phyloP scores from a whole-genome alignment of 2,888 invertebrate species.

The Rhagonycha fulva region DNA sequence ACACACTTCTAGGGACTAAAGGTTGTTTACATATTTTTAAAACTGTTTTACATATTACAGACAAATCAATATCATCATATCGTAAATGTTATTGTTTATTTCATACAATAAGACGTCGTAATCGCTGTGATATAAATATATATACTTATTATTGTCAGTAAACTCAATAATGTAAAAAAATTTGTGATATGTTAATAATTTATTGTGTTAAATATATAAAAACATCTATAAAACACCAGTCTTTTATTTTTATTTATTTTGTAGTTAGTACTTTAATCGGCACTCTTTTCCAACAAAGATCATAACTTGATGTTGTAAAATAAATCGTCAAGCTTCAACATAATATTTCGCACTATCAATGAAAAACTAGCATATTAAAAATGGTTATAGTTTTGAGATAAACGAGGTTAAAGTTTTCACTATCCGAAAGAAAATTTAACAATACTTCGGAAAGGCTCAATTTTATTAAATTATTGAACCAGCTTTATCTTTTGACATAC shows the following conservation, averaged over 20 bases:
- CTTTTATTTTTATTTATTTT: neutral
- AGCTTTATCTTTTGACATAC: too few relatives aligned
- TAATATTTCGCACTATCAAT: too few relatives aligned
- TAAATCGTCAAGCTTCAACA: neutral
- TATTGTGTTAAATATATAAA: slow-evolving; percentile 27
- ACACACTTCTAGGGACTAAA: neutral
- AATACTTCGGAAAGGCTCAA: too few relatives aligned
- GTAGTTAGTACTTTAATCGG: too few relatives aligned
- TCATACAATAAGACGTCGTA: slow-evolving; percentile 40
- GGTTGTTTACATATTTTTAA: slow-evolving; percentile 10
- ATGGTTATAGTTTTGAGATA: too few relatives aligned
- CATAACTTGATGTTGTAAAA: neutral
- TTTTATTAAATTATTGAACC: too few relatives aligned
- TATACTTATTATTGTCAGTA: slow-evolving; percentile 40
- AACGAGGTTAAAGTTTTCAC: too few relatives aligned
- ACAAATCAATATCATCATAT: slow-evolving; percentile 48
- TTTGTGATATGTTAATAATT: slow-evolving; percentile 48
- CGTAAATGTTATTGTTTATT: slow-evolving; percentile 38
- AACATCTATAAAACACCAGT: neutral
- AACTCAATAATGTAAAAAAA: slow-evolving; percentile 40
- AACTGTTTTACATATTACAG: slow-evolving; percentile 41
- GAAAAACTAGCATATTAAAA: too few relatives aligned
- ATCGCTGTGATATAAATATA: slow-evolving; percentile 48
- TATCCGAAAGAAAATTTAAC: too few relatives aligned
- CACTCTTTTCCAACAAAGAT: neutral